Base-by-base conservation (phyloP, 2,888 invertebrate genomes). In the Epistrophella euchroma region DNA sequence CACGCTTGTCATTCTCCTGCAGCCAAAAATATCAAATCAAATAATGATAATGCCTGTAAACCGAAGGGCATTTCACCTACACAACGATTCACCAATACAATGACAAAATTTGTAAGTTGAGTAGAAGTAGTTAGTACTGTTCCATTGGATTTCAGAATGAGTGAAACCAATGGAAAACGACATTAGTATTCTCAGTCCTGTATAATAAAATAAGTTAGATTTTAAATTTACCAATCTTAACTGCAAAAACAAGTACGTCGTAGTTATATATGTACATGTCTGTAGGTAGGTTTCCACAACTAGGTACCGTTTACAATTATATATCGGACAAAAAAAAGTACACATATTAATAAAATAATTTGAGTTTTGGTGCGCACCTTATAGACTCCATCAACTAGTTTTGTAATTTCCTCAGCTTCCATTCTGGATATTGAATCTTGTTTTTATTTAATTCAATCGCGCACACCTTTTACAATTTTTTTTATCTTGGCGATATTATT, bases 391-490 rank as follows among this genome's bases (percentile, higher is more conserved):
- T 97, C 97, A 90, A 97, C 97, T 90, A 97, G 95, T 94, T 97
- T 97, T 91, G 97, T 97, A 90, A 97, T 95, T 94, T 97, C 97
- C 93, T 97, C 97, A 90, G 97, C 97, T 94, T 97, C 97, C 91
- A 91, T 91, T 88, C 81, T 89, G 88, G 81, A 84, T 70, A 35
- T 71, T 22, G 37, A 37, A 37, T 68, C n/a, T 52, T 68, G 15
- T 2, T 68, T 2, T 68, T 35, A 64, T 70, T 55, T 37, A 5
- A 64, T 43, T 73, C 25, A 22, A 73, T 28, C 19, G 35, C 64
- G 13, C 17, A 17, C 40, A 47, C 22, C 19, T 55, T 72, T 72
- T 58, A 25, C 10, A 17, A n/a, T 66, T 40, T 52, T 40, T 52
- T 19, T 35, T 40, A 62, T 35, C 35, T 78, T 37, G 37, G 35